Evolutionary conservation across 2,113 vertebrate genomes (phyloP), one percentile per base, ranked within the genome.

Genomic region (Myxocyprinus asiaticus): DNA sequence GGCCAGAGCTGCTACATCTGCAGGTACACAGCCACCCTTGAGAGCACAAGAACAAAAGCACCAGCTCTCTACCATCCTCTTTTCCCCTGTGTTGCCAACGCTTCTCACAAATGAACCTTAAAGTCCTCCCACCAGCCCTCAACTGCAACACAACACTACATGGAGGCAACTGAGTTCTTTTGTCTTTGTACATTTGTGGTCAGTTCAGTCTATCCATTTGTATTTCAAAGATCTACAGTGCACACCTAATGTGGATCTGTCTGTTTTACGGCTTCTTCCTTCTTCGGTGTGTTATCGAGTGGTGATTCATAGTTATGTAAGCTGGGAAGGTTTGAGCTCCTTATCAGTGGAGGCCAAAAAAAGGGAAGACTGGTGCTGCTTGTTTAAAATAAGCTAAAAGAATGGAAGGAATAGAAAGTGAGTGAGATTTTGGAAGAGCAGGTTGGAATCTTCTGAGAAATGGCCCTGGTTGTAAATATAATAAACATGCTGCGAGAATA

Each of bases 291-390:
- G 51, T 76, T 78, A 70, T 53, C 75, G 70, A 76, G 73, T 77
- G 12, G 67, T 86, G 87, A 89, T 88, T 90, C 87, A 89, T 82
- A 78, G 84, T 91, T 90, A 86, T 83, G 85, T 85, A 90, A 90
- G 85, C 66, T 14, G 70, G 64, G 59, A 86, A 84, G 84, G 84
- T 84, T 89, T 87, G 77, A 88, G 62, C 73, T 74, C 70, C 83
- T 86, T 84, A 86, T 88, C 80, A 78, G 80, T n/a, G 45, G 10
- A 82, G 85, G 81, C 78, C 82, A 86, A 80, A 87, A 82, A 84
- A 86, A 84, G 81, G 71, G 85, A 86, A 88, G 86, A 72, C 82
- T 78, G 81, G 84, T 68, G 76, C 79, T 43, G 72, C 47, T 67
- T 61, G 17, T 62, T 61, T 61, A 22, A 50, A 62, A 62, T n/a